These are phyloP conservation scores for Heterohyrax brucei DNA, from an alignment of 2,797 vertebrate genomes.

Conservation along the genomic window DNA sequence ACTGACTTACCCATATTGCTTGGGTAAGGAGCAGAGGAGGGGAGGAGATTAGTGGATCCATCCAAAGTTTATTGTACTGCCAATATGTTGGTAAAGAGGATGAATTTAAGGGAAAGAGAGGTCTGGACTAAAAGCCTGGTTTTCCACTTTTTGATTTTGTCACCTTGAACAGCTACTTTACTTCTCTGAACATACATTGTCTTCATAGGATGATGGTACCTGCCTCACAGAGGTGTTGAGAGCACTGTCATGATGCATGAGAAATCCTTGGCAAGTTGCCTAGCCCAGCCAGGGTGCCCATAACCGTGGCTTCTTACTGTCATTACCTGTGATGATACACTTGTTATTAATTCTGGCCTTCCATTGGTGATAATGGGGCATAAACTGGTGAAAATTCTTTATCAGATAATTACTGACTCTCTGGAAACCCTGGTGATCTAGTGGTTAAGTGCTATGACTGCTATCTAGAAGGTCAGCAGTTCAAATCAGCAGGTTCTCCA, in stretches of 20 bases:
- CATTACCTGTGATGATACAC: neutral
- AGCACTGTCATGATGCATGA: neutral
- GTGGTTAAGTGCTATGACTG: no score
- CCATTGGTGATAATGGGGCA: neutral
- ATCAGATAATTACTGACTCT: neutral
- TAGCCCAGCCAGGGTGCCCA: neutral
- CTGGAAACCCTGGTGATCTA: no score
- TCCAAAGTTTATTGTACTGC: neutral
- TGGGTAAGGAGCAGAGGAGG: neutral
- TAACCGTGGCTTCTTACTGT: neutral
- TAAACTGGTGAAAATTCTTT: neutral
- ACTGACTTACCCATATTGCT: neutral
- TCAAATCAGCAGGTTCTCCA: no score
- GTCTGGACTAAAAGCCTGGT: neutral
- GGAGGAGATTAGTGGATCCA: neutral
- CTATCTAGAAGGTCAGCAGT: no score
- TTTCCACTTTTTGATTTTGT: neutral
- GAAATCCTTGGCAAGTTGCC: neutral
- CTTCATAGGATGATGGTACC: neutral
- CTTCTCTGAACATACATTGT: slow-evolving; percentile 6
- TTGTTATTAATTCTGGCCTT: neutral
- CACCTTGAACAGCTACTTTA: neutral
- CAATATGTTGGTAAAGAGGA: neutral
- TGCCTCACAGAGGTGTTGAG: neutral
- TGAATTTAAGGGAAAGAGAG: slow-evolving; percentile 22